A percentile compares a stretch with the other conserved stretches of the same genome.
phyloP scores from a whole-genome alignment of 2,113 vertebrate species.

The Rhadina sibilatrix region DNA sequence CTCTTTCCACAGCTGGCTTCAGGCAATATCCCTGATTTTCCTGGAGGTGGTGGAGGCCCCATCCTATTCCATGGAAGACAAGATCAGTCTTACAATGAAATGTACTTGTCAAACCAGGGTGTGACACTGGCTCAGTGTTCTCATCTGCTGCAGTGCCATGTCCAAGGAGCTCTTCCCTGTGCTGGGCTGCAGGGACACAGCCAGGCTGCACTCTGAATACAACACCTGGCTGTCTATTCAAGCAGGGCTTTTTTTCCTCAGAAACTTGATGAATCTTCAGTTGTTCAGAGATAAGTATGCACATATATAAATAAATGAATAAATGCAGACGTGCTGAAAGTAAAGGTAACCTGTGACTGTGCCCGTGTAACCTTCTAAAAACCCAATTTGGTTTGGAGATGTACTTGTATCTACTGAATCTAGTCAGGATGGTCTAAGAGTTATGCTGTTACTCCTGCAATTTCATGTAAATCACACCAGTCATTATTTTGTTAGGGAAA shows the following conservation, averaged over 20 bases:
- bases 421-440: not conserved
- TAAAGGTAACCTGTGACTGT: not conserved
- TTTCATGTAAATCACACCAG: not conserved
- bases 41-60: not conserved
- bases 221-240: too few relatives aligned
- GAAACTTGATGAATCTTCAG: not conserved
- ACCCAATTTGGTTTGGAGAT: not conserved
- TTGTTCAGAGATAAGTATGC: not conserved
- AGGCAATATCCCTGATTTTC: not conserved
- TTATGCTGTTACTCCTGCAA: not conserved
- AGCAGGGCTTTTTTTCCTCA: not conserved
- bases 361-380: not conserved
- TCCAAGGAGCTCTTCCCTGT: not conserved
- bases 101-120: not conserved
- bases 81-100: not conserved
- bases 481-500: not conserved
- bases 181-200: not conserved
- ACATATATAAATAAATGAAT: not conserved
- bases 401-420: not conserved
- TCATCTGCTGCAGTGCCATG: not conserved
- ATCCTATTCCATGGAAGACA: not conserved
- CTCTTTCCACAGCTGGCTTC: not conserved
- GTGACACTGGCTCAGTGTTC: not conserved
- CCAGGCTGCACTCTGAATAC: not conserved
- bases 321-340: not conserved